These are phyloP conservation scores for Pollimyrus isidori DNA, from an alignment of 2,113 vertebrate genomes.

Conservation along the genomic window DNA sequence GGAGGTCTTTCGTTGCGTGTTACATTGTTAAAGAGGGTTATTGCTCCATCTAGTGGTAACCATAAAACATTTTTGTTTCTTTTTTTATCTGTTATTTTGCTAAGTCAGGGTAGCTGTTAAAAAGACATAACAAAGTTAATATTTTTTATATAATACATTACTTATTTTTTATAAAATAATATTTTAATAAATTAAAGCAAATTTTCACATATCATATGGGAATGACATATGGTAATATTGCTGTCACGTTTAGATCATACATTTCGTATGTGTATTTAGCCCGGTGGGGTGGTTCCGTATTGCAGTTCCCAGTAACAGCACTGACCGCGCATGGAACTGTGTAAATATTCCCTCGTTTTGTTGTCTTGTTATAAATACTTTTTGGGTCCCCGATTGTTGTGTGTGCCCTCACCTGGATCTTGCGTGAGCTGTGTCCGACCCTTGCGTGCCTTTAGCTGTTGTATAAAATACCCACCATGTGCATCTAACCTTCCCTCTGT, in stretches of 20 bases:
- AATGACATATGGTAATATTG: not conserved
- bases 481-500: not conserved
- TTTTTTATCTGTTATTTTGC: not conserved
- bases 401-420: not conserved
- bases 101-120: not conserved
- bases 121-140: not conserved
- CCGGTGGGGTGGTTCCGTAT: not conserved
- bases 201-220: not conserved
- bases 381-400: not conserved
- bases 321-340: not conserved
- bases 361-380: not conserved
- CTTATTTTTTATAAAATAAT: not conserved
- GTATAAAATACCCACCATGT: not conserved
- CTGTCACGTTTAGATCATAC: not conserved
- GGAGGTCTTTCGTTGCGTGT: not conserved
- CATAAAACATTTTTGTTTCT: not conserved
- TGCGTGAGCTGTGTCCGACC: not conserved
- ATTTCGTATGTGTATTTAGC: not conserved
- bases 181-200: not conserved
- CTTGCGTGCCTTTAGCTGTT: not conserved
- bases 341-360: not conserved
- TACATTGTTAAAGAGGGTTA: not conserved
- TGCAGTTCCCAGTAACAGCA: no score
- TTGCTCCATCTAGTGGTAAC: not conserved
- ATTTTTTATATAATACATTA: not conserved